These are phyloP conservation scores for Notiomystis cincta DNA, from an alignment of 2,113 vertebrate genomes.

Conservation along the genomic window DNA sequence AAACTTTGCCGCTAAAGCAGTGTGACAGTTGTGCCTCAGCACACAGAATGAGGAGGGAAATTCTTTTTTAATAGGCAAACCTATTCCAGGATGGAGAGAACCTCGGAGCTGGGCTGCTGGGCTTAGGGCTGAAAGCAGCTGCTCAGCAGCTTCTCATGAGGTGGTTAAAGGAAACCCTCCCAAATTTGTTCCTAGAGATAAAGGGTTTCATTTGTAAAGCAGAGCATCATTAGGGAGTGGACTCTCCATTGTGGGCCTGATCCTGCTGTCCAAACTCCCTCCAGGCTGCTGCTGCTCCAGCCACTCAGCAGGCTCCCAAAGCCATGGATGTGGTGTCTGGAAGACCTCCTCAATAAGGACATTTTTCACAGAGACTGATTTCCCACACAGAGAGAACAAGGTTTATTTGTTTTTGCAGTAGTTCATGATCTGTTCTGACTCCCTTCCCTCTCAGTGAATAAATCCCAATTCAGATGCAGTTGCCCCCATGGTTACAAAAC, in stretches of 20 bases:
- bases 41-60: neutral
- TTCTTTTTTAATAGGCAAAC: neutral
- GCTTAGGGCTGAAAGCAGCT: neutral
- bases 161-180: constrained; percentile 3
- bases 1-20: neutral
- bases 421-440: neutral
- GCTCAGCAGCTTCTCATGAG: constrained; percentile 8
- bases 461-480: neutral
- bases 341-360: neutral
- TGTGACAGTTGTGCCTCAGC: neutral
- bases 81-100: neutral
- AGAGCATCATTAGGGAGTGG: neutral
- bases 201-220: neutral
- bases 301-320: neutral
- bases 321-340: neutral
- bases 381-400: constrained; percentile 17
- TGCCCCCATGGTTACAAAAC: neutral
- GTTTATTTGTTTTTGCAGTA: neutral
- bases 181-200: constrained; percentile 17
- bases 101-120: neutral
- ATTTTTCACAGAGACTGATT: neutral
- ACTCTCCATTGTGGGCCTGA: neutral
- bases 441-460: neutral
- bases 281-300: neutral
- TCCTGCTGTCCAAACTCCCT: neutral